Evolutionary conservation across 2,888 invertebrate species (phyloP).

Genomic region (Noctua comes): DNA sequence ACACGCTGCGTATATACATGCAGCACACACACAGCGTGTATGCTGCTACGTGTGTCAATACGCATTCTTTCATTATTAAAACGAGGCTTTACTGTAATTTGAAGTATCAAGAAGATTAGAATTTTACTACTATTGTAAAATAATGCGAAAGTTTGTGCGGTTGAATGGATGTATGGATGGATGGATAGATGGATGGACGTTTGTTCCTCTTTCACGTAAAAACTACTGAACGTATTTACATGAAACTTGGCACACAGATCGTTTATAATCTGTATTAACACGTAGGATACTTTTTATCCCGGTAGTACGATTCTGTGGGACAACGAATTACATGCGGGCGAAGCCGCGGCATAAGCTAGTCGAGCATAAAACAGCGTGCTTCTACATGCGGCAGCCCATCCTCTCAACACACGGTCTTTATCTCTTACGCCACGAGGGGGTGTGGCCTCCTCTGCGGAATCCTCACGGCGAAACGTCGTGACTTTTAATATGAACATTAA

Average conservation of each 20-base stretch:
- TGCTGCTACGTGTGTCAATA: neutral
- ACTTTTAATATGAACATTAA: slow-evolving; percentile 19
- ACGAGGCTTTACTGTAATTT: neutral
- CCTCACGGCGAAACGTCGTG: slow-evolving; percentile 41
- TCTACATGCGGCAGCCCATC: neutral
- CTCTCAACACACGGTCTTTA: neutral
- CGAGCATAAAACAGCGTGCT: neutral
- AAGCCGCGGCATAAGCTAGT: neutral
- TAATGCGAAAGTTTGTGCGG: neutral
- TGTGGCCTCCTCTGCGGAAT: slow-evolving; percentile 44
- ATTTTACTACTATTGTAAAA: neutral
- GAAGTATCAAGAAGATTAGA: neutral
- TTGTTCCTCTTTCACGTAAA: neutral
- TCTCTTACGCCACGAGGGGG: slow-evolving; percentile 26
- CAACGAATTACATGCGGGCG: neutral
- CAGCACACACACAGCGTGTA: neutral
- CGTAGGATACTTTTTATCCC: neutral
- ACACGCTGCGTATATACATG: neutral
- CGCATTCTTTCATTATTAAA: neutral
- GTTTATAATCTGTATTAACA: neutral
- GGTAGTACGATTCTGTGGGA: neutral
- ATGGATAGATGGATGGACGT: too few species aligned
- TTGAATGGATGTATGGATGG: neutral
- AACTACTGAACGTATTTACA: neutral
- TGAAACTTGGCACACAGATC: neutral